Evolutionary conservation across 2,113 vertebrate genomes (phyloP), one percentile per base, ranked within the genome.

Genomic region (Gymnogyps californianus): DNA sequence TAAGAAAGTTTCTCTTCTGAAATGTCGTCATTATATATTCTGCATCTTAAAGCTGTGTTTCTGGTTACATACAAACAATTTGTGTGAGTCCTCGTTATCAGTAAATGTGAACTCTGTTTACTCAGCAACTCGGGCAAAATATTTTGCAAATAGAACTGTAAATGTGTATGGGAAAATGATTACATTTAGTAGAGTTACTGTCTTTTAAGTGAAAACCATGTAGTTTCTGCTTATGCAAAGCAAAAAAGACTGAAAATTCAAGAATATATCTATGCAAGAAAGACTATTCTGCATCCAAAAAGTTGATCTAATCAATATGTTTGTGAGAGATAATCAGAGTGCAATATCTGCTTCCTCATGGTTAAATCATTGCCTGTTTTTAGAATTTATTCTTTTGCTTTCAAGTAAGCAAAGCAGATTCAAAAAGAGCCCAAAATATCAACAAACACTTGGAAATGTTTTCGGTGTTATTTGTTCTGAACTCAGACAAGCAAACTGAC

Each of bases 1-100:
- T 65, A 31, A 92, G 70, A 95, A 97, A 97, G 79, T 90, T 96
- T 96, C 93, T 94, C 83, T 44, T 55, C 71, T 49, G 58, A 83
- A 92, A 91, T 92, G 83, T 70, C 62, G 8, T 69, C 69, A 51
- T 83, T 79, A 8, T 90, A 24, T 92, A 36, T 49, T 93, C 81
- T 61, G 59, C 61, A 7, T 57, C 78, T 96, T 94, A 92, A 61
- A 59, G 54, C 44, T 40, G 4, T 84, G 46, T 77, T 90, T 93
- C 74, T 89, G 74, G 8, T 71, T 89, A 22, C 61, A 40, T 67
- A 62, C 96, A 87, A 76, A 79, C 61, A 67, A 38, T 78, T 89
- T 81, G 25, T 93, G 26, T 85, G 87, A 81, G 65, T 96, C 82
- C 25, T 84, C 24, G 13, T 66, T 72, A 51, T 61, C 93, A 67